phyloP scores from a whole-genome alignment of 1,140 invertebrate genomes.

The Acromyrmex charruanus region DNA sequence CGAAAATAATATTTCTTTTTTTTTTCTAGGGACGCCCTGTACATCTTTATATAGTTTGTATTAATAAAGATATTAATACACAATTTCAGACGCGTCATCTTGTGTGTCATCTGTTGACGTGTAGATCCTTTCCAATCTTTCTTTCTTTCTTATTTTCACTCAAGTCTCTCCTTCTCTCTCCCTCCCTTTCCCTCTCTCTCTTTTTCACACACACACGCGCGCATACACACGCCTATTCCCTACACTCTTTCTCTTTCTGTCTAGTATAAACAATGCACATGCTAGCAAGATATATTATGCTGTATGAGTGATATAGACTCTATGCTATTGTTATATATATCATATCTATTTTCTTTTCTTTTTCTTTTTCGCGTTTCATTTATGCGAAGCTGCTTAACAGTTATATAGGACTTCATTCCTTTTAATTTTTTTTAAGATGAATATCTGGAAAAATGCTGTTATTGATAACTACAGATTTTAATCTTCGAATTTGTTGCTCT shows the following conservation, averaged over 20 bases:
- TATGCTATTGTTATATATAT: slow-evolving; percentile 86
- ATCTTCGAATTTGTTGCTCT: slow-evolving; percentile 18
- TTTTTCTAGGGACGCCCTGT: slow-evolving; percentile 33
- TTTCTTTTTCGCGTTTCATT: slow-evolving; percentile 75
- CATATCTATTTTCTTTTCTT: slow-evolving; percentile 73
- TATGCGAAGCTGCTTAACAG: slow-evolving; percentile 83
- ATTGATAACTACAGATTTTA: slow-evolving; percentile 31
- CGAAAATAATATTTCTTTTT: slow-evolving; percentile 26
- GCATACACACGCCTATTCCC: slow-evolving; percentile 45
- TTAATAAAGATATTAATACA: slow-evolving; percentile 55
- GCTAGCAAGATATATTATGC: slow-evolving; percentile 87
- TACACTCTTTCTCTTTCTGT: slow-evolving; percentile 38
- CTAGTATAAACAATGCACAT: slow-evolving; percentile 85
- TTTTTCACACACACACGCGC: neutral
- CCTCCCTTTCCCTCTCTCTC: neutral
- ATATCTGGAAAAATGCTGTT: slow-evolving; percentile 40
- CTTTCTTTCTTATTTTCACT: slow-evolving; percentile 47
- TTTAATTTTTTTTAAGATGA: slow-evolving; percentile 9
- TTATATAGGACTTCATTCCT: slow-evolving; percentile 57
- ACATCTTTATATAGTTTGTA: slow-evolving; percentile 27
- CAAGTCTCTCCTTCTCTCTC: slow-evolving; percentile 33
- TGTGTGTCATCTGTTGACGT: too few relatives aligned
- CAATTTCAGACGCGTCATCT: slow-evolving; percentile 38
- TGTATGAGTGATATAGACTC: slow-evolving; percentile 85
- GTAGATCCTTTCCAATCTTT: slow-evolving; percentile 35